A percentile compares a stretch with the other conserved stretches of the same genome.
phyloP scores from a whole-genome alignment of 1,140 invertebrate genomes.

The Triops longicaudatus region DNA sequence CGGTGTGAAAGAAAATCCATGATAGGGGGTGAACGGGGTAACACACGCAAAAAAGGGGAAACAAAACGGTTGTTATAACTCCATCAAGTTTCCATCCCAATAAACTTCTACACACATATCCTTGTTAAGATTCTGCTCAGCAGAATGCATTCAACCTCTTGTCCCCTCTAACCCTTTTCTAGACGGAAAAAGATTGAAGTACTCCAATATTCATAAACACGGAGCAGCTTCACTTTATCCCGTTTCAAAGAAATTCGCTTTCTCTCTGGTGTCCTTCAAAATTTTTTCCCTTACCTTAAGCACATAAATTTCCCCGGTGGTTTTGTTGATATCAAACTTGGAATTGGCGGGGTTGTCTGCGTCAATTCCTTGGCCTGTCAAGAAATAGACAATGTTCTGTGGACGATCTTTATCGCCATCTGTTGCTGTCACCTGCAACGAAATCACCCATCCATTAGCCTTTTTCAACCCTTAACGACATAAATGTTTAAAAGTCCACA shows the following conservation, averaged over 20 bases:
- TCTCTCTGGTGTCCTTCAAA: not conserved
- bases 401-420: constrained; percentile 90
- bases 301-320: constrained; percentile 87
- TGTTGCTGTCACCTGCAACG: constrained; percentile 75
- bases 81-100: too few relatives aligned
- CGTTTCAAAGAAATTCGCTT: not conserved
- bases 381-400: constrained; percentile 91
- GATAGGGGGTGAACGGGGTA: too few relatives aligned
- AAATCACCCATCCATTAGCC: not conserved
- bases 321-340: constrained; percentile 92
- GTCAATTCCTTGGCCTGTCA: constrained; percentile 93
- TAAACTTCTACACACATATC: too few relatives aligned
- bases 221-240: not conserved
- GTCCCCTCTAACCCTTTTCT: too few relatives aligned
- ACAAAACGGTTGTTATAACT: too few relatives aligned
- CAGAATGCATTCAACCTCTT: too few relatives aligned
- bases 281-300: constrained; percentile 58
- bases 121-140: too few relatives aligned
- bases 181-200: too few relatives aligned
- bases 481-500: not conserved
- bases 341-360: constrained; percentile 86
- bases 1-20: constrained; percentile 27
- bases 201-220: too few relatives aligned
- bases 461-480: not conserved
- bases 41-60: too few relatives aligned